phyloP scores from a whole-genome alignment of 2,113 vertebrate genomes.

The Elaphurus davidianus region DNA sequence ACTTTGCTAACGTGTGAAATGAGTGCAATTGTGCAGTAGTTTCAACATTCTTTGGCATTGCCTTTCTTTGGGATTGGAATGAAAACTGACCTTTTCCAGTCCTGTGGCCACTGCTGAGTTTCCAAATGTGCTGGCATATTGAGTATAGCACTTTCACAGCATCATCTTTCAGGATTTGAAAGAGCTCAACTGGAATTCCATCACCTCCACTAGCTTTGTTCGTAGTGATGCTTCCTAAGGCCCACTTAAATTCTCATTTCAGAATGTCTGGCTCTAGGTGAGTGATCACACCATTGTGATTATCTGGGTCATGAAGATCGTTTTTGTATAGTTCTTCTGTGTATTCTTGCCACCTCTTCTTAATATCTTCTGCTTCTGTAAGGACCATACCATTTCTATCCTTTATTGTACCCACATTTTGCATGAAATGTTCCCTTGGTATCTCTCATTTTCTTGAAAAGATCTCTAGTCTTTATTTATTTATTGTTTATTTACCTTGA shows the following conservation, averaged over 20 bases:
- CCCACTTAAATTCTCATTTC: neutral
- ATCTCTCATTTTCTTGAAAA: neutral
- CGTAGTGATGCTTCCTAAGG: neutral
- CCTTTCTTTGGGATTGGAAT: neutral
- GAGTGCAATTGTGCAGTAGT: neutral
- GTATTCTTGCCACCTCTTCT: neutral
- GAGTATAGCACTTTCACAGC: neutral
- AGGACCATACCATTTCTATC: neutral
- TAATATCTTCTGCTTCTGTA: neutral
- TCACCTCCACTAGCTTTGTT: neutral
- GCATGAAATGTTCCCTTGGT: neutral
- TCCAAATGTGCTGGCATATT: neutral
- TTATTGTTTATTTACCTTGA: slow-evolving; percentile 28
- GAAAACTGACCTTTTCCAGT: neutral
- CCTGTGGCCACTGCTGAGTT: neutral
- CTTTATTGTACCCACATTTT: neutral
- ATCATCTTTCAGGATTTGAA: neutral
- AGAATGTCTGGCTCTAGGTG: neutral
- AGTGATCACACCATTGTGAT: neutral
- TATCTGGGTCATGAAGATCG: neutral
- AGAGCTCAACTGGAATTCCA: neutral
- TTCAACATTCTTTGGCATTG: neutral
- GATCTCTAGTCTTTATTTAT: neutral
- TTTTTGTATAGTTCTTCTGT: neutral
- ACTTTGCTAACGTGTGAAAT: neutral